Evolutionary conservation across 2,888 invertebrate genomes (phyloP).

Genomic region (Melangyna quadrimaculata): DNA sequence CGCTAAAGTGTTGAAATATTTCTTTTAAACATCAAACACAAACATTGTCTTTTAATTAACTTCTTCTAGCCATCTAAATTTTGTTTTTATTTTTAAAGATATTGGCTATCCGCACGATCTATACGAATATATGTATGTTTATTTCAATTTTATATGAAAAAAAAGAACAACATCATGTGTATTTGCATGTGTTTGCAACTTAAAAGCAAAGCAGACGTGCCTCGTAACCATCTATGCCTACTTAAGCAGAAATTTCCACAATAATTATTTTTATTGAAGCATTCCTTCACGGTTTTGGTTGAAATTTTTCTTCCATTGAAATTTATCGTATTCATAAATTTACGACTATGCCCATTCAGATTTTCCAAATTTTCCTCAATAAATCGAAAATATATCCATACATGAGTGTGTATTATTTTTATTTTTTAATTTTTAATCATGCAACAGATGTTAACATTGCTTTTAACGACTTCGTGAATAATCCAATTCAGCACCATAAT

Average conservation of each 20-base stretch:
- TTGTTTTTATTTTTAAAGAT: neutral
- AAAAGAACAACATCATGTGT: neutral
- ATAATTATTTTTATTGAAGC: neutral
- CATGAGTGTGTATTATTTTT: neutral
- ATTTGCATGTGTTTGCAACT: neutral
- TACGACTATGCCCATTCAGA: neutral
- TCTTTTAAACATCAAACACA: neutral
- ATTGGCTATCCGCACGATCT: neutral
- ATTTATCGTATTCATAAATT: neutral
- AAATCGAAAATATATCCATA: constrained; percentile 2
- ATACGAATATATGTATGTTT: too few species aligned
- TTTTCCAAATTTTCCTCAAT: constrained; percentile 16
- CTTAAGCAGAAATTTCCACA: constrained; percentile 13
- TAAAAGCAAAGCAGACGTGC: neutral
- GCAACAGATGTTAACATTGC: constrained; percentile 64
- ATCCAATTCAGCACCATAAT: constrained; percentile 62
- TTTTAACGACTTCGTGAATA: constrained; percentile 55
- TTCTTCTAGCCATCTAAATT: neutral
- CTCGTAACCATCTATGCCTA: neutral
- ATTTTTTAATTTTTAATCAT: constrained; percentile 11
- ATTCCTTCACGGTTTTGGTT: constrained; percentile 3
- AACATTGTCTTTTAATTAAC: neutral
- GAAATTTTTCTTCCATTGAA: neutral
- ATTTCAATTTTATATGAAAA: neutral
- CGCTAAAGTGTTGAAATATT: neutral